Percentiles rank a stretch among this genome's conserved stretches.
phyloP scores from a whole-genome alignment of 2,113 vertebrate species.

The Regulus satrapa region DNA sequence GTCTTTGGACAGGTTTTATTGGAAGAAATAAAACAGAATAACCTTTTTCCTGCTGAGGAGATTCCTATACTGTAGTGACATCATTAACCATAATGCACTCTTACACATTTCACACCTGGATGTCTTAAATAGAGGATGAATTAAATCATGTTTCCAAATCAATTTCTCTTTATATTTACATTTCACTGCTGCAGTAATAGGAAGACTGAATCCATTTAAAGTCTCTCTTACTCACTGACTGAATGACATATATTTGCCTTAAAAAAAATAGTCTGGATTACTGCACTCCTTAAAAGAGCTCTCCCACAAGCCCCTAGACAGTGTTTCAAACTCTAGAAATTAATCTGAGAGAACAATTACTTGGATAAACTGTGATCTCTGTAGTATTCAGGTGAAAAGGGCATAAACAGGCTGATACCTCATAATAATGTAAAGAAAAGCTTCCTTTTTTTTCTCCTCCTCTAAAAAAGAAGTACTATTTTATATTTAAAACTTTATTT shows the following conservation, averaged over 20 bases:
- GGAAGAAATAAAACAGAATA: slow-evolving; percentile 10
- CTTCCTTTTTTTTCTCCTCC: neutral
- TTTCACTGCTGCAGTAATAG: neutral
- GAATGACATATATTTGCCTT: neutral
- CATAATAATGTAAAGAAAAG: neutral
- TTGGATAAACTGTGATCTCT: neutral
- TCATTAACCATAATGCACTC: slow-evolving; percentile 11
- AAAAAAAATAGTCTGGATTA: neutral
- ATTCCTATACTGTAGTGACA: neutral
- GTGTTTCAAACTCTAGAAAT: slow-evolving; percentile 13
- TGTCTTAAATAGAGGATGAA: slow-evolving; percentile 15
- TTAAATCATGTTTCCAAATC: slow-evolving; percentile 7
- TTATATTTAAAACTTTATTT: neutral
- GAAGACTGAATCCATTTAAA: slow-evolving; percentile 1
- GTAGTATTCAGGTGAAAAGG: neutral
- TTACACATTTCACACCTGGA: neutral
- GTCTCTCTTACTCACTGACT: neutral
- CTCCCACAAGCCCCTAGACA: neutral
- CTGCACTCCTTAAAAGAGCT: neutral
- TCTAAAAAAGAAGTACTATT: neutral
- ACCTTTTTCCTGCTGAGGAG: neutral
- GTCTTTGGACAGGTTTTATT: neutral
- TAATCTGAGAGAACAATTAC: slow-evolving; percentile 24
- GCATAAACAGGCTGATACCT: neutral
- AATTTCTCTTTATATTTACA: neutral